Evolutionary conservation across 2,888 invertebrate genomes (phyloP).

Genomic region (Amiota communis): DNA sequence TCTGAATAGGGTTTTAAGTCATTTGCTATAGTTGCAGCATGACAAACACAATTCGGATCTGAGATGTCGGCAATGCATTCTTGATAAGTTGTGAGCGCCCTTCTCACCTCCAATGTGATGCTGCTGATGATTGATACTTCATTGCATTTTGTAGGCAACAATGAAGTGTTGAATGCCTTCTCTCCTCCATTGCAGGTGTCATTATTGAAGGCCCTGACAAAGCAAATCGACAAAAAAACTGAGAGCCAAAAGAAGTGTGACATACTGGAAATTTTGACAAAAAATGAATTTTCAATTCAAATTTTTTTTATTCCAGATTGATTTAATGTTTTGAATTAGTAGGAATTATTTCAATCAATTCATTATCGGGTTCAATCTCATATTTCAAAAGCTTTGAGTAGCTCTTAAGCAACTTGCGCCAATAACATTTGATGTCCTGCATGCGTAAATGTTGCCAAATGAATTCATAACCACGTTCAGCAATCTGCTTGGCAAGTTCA

Average conservation of each 20-base stretch:
- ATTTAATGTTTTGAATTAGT: background rate
- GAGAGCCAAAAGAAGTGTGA: background rate
- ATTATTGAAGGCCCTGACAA: no score
- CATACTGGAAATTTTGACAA: background rate
- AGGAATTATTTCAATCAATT: conserved; percentile 75
- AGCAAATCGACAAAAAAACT: no score
- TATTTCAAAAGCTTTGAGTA: conserved; percentile 85
- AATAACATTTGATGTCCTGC: conserved; percentile 89
- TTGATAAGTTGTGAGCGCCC: conserved; percentile 26
- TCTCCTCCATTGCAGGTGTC: background rate
- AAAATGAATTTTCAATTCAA: background rate
- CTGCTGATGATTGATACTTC: background rate
- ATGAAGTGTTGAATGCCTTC: background rate
- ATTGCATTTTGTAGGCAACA: background rate
- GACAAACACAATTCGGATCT: conserved; percentile 25
- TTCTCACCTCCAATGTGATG: background rate
- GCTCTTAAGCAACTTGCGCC: conserved; percentile 83
- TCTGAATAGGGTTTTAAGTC: conserved; percentile 28
- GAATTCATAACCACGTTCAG: conserved; percentile 85
- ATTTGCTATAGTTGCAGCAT: conserved; percentile 22
- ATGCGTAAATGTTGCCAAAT: conserved; percentile 88
- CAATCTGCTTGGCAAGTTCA: conserved; percentile 83
- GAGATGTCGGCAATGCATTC: conserved; percentile 19
- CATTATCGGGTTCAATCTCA: conserved; percentile 77
- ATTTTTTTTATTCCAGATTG: conserved; percentile 10